Evolutionary conservation across 2,797 vertebrate species (phyloP), one percentile per base, ranked within the genome.

Genomic region (Nyctibius grandis): DNA sequence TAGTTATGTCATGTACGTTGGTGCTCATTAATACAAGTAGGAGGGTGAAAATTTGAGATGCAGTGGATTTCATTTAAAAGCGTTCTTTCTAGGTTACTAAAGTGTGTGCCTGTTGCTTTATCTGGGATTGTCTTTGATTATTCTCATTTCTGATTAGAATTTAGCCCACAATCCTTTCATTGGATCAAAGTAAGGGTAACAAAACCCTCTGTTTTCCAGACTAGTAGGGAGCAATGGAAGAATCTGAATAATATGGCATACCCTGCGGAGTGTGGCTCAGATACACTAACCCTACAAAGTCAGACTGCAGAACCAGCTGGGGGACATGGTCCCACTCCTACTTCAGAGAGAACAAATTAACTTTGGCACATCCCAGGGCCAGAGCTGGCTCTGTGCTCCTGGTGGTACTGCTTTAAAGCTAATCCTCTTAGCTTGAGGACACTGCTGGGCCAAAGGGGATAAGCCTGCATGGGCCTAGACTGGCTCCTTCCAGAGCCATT

Each of bases 331-430:
- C 69, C 80, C 8, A 16, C 33, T 67, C 38, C 44, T 60, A 0
- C n/a, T 74, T 48, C 3, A 10, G 61, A 53, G 69, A 78, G 63
- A 60, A 25, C 45, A 84, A 84, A 84, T 93, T 13, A 50, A 65
- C 42, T 92, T 53, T 92, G 94, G 86, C 91, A 87, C 50, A 61
- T 87, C 86, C 61, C 45, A 60, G 48, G 64, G 69, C 22, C 68
- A 29, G 51, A 63, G 69, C 38, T 88, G 85, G 25, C 77, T 82
- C 81, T 44, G 33, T 75, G 73, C 54, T 95, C 85, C 69, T 75
- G 70, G 85, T 94, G 85, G 76, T 95, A 17, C 85, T 85, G 42
- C 91, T 90, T 90, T 72, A 91, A 85, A 89, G 63, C 51, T 88
- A 86, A 94, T 96, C 94, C 94, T 95, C 76, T 93, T 90, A 90